Percentiles rank a stretch among this genome's conserved stretches.
phyloP scores from a whole-genome alignment of 2,797 vertebrate genomes.

The Netta rufina region DNA sequence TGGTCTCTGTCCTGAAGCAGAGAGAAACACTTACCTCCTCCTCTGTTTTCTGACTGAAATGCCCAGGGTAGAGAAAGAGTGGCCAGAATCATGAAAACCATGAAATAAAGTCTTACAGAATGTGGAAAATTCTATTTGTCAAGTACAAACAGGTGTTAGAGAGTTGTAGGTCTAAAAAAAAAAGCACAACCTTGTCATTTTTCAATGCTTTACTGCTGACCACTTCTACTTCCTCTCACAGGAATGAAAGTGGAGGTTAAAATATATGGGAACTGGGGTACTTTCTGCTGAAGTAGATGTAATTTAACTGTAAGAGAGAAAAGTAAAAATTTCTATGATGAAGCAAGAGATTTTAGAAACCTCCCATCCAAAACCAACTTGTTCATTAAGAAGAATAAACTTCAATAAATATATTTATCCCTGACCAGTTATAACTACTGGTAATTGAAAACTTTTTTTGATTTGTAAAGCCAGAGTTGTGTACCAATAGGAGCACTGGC shows the following conservation, averaged over 20 bases:
- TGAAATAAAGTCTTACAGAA: not conserved
- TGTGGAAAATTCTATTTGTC: not conserved
- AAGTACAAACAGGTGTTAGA: not conserved
- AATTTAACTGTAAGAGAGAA: not conserved
- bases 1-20: not conserved
- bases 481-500: not conserved
- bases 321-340: not conserved
- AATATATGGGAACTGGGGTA: not conserved
- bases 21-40: not conserved
- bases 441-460: not conserved
- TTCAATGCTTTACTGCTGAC: not conserved
- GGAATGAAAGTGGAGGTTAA: not conserved
- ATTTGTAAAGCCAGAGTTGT: not conserved
- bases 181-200: not conserved
- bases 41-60: not conserved
- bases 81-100: not conserved
- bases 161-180: not conserved
- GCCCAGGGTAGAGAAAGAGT: not conserved
- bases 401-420: not conserved
- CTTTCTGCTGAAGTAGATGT: constrained; percentile 2
- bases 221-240: not conserved
- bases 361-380: not conserved
- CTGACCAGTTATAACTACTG: not conserved
- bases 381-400: not conserved
- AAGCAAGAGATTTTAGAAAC: constrained; percentile 5